Evolutionary conservation across 2,888 invertebrate genomes (phyloP).

Genomic region (Brachypalpus laphriformis): DNA sequence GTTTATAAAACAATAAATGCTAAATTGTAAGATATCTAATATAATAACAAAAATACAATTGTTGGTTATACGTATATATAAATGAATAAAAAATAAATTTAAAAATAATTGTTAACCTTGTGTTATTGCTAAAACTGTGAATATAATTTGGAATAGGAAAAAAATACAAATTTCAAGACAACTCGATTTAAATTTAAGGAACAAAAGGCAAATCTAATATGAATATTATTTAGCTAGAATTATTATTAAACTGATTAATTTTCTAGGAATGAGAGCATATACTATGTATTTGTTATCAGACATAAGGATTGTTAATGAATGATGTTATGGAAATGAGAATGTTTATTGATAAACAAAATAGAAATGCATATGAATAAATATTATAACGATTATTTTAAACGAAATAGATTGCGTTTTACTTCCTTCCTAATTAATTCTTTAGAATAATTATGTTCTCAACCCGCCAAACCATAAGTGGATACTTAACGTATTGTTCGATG

Average conservation of each 20-base stretch:
- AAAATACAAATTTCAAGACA: background rate
- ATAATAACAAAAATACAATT: constrained; percentile 5
- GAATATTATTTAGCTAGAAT: constrained; percentile 50
- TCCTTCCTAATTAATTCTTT: too few species aligned
- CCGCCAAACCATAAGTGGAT: too few species aligned
- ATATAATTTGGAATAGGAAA: background rate
- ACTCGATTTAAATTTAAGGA: constrained; percentile 1
- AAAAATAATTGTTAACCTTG: background rate
- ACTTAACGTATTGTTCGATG: too few species aligned
- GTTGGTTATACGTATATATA: constrained; percentile 28
- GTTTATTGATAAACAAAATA: constrained; percentile 15
- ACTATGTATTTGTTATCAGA: constrained; percentile 20
- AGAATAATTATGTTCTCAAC: too few species aligned
- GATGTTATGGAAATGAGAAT: constrained; percentile 27
- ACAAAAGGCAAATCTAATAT: constrained; percentile 5
- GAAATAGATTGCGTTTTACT: background rate
- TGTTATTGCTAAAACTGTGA: background rate
- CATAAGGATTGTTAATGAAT: constrained; percentile 30
- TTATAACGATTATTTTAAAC: constrained; percentile 41
- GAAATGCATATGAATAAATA: constrained; percentile 37
- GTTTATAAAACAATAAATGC: constrained; percentile 1
- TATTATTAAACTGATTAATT: constrained; percentile 27
- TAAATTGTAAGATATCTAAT: constrained; percentile 31
- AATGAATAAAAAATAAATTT: constrained; percentile 7
- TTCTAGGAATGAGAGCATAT: constrained; percentile 27